Conservation (phyloP, 1,140 invertebrate genomes). For the Tetramorium parvispinum region DNA sequence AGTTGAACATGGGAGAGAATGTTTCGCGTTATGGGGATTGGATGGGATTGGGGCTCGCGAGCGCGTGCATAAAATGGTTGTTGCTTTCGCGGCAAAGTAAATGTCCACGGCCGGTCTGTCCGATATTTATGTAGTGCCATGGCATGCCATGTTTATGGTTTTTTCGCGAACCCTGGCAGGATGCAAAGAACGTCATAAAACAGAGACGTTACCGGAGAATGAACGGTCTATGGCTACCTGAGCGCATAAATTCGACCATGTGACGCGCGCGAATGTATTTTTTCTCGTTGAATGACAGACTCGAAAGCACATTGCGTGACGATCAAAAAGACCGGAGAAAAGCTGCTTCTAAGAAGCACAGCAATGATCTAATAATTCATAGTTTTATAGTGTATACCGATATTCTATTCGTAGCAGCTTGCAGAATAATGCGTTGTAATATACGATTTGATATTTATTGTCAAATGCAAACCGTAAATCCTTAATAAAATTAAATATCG, state of each 20-base stretch:
- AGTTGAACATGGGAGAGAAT: slow-evolving; percentile 4
- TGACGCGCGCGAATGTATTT: slow-evolving; percentile 39
- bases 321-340: neutral
- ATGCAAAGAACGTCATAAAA: slow-evolving; percentile 81
- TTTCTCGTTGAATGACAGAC: slow-evolving; percentile 24
- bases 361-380: slow-evolving; percentile 18
- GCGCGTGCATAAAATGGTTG: slow-evolving; percentile 59
- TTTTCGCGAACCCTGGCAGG: slow-evolving; percentile 75
- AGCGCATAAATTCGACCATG: slow-evolving; percentile 77
- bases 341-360: neutral
- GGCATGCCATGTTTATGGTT: slow-evolving; percentile 81
- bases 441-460: slow-evolving; percentile 12
- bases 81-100: slow-evolving; percentile 59
- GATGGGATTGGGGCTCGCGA: slow-evolving; percentile 3
- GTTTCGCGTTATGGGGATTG: slow-evolving; percentile 25
- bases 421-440: neutral
- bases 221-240: slow-evolving; percentile 75
- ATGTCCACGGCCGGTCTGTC: slow-evolving; percentile 68
- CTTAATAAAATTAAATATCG: neutral
- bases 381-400: neutral
- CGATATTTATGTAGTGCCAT: slow-evolving; percentile 76
- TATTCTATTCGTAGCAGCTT: neutral
- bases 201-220: slow-evolving; percentile 75
- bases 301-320: slow-evolving; percentile 14
- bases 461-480: slow-evolving; percentile 19